Evolutionary conservation across 2,113 vertebrate species (phyloP).

Genomic region (Vulpes ferrilata): DNA sequence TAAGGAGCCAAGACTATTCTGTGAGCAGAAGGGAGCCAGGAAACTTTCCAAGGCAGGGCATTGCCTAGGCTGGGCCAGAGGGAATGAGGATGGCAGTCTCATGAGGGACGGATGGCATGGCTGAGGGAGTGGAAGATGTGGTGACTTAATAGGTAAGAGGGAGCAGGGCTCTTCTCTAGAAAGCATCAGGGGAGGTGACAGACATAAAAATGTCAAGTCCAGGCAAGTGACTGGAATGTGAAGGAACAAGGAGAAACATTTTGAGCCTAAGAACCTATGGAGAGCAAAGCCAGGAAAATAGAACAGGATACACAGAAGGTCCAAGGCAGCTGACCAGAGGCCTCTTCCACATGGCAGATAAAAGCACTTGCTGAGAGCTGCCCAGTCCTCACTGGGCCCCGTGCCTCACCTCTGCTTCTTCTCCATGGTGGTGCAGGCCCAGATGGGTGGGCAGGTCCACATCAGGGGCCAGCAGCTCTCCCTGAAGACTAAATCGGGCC

Average conservation of each 20-base stretch:
- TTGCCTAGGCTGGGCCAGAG: neutral
- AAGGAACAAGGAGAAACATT: neutral
- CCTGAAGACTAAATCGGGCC: conserved; percentile 96
- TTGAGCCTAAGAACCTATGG: neutral
- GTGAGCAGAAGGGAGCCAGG: neutral
- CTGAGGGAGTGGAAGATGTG: neutral
- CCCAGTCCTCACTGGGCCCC: neutral
- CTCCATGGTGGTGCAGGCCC: conserved; percentile 98
- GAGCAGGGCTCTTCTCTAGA: neutral
- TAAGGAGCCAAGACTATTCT: neutral
- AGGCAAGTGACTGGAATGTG: neutral
- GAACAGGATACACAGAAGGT: neutral
- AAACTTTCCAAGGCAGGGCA: neutral
- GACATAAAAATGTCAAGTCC: neutral
- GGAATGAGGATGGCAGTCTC: neutral
- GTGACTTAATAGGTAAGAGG: neutral
- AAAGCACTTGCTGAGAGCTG: neutral
- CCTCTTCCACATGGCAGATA: neutral
- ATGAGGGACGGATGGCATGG: fast-evolving
- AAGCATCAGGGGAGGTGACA: neutral
- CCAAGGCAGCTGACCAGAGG: neutral
- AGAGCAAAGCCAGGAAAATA: neutral
- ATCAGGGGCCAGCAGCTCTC: conserved; percentile 92
- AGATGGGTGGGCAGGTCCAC: conserved; percentile 95
- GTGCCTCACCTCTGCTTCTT: conserved; percentile 95